Conservation (phyloP, 2,888 invertebrate genomes). For the Cosmia pyralina region DNA sequence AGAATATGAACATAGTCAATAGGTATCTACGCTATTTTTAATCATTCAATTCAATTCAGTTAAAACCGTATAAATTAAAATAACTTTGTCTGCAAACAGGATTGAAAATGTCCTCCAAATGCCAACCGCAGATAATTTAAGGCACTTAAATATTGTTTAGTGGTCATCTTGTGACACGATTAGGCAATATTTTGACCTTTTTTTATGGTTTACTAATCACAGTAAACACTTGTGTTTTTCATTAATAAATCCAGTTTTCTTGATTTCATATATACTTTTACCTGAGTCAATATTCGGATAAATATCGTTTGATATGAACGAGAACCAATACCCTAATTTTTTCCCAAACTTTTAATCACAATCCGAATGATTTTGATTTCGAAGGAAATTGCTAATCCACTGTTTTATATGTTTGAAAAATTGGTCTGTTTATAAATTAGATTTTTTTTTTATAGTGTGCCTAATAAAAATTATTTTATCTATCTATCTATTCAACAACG, state of each 20-base stretch:
- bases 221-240: conserved; percentile 12
- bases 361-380: not conserved
- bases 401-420: not conserved
- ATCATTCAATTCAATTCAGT: not conserved
- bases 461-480: too few species aligned
- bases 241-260: not conserved
- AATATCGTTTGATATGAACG: not conserved
- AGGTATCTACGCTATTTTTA: conserved; percentile 19
- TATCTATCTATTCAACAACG: too few species aligned
- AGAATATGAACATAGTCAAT: conserved; percentile 1
- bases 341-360: not conserved
- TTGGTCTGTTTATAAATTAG: too few species aligned
- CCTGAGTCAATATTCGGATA: too few species aligned
- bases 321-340: not conserved
- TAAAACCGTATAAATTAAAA: conserved; percentile 8
- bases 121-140: conserved; percentile 36
- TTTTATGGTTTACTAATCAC: conserved; percentile 28
- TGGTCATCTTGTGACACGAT: conserved; percentile 42
- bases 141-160: conserved; percentile 46
- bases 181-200: conserved; percentile 49
- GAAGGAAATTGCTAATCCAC: not conserved
- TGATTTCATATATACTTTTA: not conserved
- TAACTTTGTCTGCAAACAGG: conserved; percentile 1
- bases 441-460: too few species aligned
- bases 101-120: conserved; percentile 46